Percentiles rank a stretch among this genome's conserved stretches.
Conservation (phyloP, 1,140 invertebrate genomes). For the Belonocnema kinseyi region DNA sequence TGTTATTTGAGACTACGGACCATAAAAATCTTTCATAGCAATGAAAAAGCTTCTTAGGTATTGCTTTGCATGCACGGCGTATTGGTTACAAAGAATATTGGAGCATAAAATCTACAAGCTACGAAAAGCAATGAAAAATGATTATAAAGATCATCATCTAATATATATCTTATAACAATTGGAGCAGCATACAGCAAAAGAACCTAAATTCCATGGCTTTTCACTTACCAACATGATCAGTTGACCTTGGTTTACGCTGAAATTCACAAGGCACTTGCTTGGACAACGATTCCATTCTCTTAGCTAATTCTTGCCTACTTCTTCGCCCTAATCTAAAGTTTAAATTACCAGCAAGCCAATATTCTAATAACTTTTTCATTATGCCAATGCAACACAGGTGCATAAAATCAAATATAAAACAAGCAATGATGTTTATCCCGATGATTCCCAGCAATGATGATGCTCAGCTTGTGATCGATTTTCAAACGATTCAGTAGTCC, state of each 20-base stretch:
- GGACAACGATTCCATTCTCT: too few relatives aligned
- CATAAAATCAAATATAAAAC: too few relatives aligned
- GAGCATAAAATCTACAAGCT: conserved; percentile 32
- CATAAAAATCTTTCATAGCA: too few relatives aligned
- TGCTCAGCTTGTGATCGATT: conserved; percentile 38
- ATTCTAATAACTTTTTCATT: too few relatives aligned
- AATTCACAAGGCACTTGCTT: conserved; percentile 34
- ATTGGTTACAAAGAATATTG: neutral
- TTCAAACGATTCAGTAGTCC: conserved; percentile 33
- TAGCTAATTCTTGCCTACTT: too few relatives aligned
- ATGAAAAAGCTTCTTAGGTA: neutral
- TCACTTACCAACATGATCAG: neutral
- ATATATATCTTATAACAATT: conserved; percentile 42
- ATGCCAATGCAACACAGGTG: too few relatives aligned
- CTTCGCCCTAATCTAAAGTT: too few relatives aligned
- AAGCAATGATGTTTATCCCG: too few relatives aligned
- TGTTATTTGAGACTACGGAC: neutral
- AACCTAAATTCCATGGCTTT: too few relatives aligned
- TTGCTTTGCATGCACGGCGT: neutral
- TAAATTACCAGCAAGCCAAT: too few relatives aligned
- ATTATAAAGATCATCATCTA: conserved; percentile 4
- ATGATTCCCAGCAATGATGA: neutral
- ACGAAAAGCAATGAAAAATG: conserved; percentile 44
- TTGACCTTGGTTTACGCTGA: conserved; percentile 37
- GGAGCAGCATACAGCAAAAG: conserved; percentile 33